Conservation (phyloP, 2,888 invertebrate genomes). For the Apamea sordens region DNA sequence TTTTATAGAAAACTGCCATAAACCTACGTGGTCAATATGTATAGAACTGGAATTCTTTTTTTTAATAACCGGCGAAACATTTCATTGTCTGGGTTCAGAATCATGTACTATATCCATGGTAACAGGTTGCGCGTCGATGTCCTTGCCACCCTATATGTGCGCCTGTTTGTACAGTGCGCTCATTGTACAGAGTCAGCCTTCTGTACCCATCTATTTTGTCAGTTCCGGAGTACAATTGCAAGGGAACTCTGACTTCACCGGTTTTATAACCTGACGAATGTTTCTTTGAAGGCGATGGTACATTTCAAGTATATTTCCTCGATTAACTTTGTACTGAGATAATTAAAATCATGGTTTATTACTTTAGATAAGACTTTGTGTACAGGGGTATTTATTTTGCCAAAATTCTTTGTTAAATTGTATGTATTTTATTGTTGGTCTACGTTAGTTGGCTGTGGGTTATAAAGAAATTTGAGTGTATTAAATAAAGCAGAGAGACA, state of each 20-base stretch:
- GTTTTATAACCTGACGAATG: constrained; percentile 65
- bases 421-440: neutral
- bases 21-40: too few relatives aligned
- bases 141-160: neutral
- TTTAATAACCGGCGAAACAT: neutral
- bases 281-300: constrained; percentile 39
- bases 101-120: neutral
- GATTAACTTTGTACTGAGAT: constrained; percentile 26
- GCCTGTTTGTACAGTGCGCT: too few relatives aligned
- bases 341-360: constrained; percentile 48
- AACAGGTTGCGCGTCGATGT: neutral
- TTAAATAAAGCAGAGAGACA: neutral
- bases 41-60: too few relatives aligned
- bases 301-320: constrained; percentile 22
- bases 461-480: neutral
- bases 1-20: too few relatives aligned
- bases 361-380: constrained; percentile 23
- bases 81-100: neutral
- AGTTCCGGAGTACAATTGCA: constrained; percentile 55
- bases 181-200: neutral
- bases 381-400: constrained; percentile 1
- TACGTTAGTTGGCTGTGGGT: neutral
- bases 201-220: constrained; percentile 5
- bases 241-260: constrained; percentile 45
- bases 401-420: constrained; percentile 18